Base-by-base conservation (phyloP, 1,140 invertebrate species). In the Samia ricini region DNA sequence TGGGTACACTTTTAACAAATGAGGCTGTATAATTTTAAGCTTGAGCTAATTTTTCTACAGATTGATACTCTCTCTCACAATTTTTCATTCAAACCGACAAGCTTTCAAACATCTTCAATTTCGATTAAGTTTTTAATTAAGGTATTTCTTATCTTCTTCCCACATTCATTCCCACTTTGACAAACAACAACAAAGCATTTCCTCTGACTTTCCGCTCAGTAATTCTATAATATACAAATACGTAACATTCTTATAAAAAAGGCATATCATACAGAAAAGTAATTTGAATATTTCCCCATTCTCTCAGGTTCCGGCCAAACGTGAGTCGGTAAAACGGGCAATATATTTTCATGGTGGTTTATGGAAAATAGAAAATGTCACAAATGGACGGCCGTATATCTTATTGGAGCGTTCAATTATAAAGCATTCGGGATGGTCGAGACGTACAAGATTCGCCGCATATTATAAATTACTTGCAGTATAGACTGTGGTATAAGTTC, bases 401-500 rank as follows among this genome's bases (percentile, higher is more conserved):
- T 65, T 59, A 58, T 62, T 52, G 50, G 67, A 64, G 56, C 57
- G 54, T 61, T 60, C 69, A 72, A 68, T 72, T 72, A 68, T 67
- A 64, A 64, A 61, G 59, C 42, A 62, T 24, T 58, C 55, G 48
- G 56, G 52, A 52, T 65, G 68, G 54, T 21, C 50, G 24, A 48
- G 58, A 58, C 66, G 55, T 56, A 49, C 56, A 50, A 24, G 57
- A 59, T 57, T 49, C 58, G 24, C 56, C 56, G 58, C 62, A 61
- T 51, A 63, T 68, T 68, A 66, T 72, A 66, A 64, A 68, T 72
- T 69, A 64, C 64, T 56, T 52, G 58, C 7, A 55, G 59, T 63
- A 50, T 49, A 55, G n/a, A 51, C 15, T 21, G 29, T 66, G 63
- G 60, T 66, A 15, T 56, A 60, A 63, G 20, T 36, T 19, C 49